Evolutionary conservation across 2,888 invertebrate species (phyloP).

Genomic region (Abrostola tripartita): DNA sequence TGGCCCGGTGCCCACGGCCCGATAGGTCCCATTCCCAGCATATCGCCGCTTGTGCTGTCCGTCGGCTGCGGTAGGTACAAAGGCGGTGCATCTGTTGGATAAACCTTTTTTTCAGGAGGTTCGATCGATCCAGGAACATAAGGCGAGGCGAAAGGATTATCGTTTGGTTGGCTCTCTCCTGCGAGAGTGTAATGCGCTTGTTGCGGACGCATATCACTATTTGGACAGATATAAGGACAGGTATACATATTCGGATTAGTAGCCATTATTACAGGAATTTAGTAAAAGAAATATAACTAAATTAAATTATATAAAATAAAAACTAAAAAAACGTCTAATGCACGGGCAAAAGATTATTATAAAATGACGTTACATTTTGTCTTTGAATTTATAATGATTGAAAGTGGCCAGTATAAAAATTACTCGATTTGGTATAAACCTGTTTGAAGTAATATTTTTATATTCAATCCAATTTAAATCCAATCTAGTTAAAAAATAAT

Average conservation of each 20-base stretch:
- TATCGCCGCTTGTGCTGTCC: slow-evolving; percentile 81
- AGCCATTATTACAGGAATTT: slow-evolving; percentile 69
- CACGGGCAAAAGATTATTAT: slow-evolving; percentile 11
- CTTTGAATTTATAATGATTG: neutral
- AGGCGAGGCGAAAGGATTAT: slow-evolving; percentile 59
- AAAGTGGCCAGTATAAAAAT: slow-evolving; percentile 6
- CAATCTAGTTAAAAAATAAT: neutral
- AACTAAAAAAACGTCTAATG: slow-evolving; percentile 13
- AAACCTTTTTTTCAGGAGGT: slow-evolving; percentile 71
- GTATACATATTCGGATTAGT: slow-evolving; percentile 46
- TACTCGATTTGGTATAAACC: neutral
- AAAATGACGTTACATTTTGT: slow-evolving; percentile 12
- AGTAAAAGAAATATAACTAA: slow-evolving; percentile 31
- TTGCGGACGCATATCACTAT: slow-evolving; percentile 2
- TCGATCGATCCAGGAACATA: slow-evolving; percentile 76
- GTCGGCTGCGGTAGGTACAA: slow-evolving; percentile 79
- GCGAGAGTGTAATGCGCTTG: slow-evolving; percentile 49
- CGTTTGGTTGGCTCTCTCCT: slow-evolving; percentile 38
- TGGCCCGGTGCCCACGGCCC: slow-evolving; percentile 94
- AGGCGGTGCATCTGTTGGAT: slow-evolving; percentile 77
- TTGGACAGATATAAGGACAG: slow-evolving; percentile 79
- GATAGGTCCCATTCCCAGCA: slow-evolving; percentile 79
- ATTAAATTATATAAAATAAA: slow-evolving; percentile 39
- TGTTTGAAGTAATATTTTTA: neutral
- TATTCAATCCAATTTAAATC: too few species aligned